Base-by-base conservation (phyloP, 1,140 invertebrate genomes). In the Helicorthomorpha holstii region DNA sequence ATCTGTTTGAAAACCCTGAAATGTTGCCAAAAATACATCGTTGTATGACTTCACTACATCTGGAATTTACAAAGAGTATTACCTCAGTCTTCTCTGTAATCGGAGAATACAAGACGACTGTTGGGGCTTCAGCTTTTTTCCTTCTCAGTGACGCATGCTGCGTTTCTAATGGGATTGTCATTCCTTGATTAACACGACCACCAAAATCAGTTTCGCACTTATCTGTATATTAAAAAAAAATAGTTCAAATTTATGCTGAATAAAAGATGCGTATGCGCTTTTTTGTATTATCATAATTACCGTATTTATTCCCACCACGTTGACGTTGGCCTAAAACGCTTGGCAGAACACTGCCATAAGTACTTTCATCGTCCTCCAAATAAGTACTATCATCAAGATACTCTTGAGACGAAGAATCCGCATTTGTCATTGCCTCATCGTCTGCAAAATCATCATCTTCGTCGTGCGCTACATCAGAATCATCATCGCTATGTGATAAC, bases 401-500 rank as follows among this genome's bases (percentile, higher is more conserved):
- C 52, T 66, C 74, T 58, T 75, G 74, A 56, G 73, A 75, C 23
- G 73, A 75, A 3, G 74, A 76, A 59, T 76, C 63, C 26, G 61
- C 74, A 58, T 76, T 76, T 43, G 72, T 73, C 46, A 75, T 74
- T 2, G 70, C 75, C 62, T 79, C 77, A 54, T 79, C 77, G 56
- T 79, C 77, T 2, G 77, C 77, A 61, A 79, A 79, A 47, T 78
- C 76, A 67, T 79, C 77, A 34, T 64, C 63, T 54, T 66, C 63
- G 23, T 76, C 77, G 38, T 73, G 70, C 54, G 78, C 65, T 3
- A 76, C 79, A 65, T 84, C 82, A 1, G 77, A 70, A 19, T 75
- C 76, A 57, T 75, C 82, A 62, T 81, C 79, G 49, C 58, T 59
- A 51, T 57, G 58, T 24, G 58, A 59, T 4, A 82, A 63, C 22